Conservation (phyloP, 2,113 vertebrate genomes). For the Smithornis capensis region DNA sequence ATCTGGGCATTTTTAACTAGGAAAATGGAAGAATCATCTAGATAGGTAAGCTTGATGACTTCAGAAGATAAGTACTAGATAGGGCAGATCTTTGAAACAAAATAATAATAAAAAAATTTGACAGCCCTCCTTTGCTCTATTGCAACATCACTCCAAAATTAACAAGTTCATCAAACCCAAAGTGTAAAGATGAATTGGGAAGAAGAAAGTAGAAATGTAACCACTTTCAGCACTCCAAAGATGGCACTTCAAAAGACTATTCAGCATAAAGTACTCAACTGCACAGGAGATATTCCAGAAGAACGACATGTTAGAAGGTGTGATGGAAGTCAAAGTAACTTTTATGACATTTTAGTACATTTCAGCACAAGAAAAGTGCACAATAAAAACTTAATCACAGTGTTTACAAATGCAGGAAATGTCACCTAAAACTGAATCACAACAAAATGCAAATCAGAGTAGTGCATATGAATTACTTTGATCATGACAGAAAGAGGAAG, state of each 20-base stretch:
- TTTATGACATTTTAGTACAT: conserved; percentile 10
- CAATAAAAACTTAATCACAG: conserved; percentile 19
- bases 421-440: conserved; percentile 27
- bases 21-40: not conserved
- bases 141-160: not conserved
- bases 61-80: not conserved
- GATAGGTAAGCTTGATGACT: not conserved
- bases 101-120: not conserved
- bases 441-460: conserved; percentile 49
- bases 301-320: not conserved
- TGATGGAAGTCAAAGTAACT: conserved; percentile 30
- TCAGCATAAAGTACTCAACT: not conserved
- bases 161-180: not conserved
- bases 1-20: not conserved
- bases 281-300: not conserved
- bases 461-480: not conserved
- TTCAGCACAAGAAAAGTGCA: not conserved
- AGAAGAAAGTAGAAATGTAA: not conserved
- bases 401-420: conserved; percentile 37
- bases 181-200: not conserved
- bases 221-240: not conserved
- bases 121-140: not conserved
- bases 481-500: not conserved
- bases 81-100: not conserved
- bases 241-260: conserved; percentile 8